These are phyloP conservation scores for Tragelaphus strepsiceros DNA, from an alignment of 2,113 vertebrate genomes.

Conservation along the genomic window DNA sequence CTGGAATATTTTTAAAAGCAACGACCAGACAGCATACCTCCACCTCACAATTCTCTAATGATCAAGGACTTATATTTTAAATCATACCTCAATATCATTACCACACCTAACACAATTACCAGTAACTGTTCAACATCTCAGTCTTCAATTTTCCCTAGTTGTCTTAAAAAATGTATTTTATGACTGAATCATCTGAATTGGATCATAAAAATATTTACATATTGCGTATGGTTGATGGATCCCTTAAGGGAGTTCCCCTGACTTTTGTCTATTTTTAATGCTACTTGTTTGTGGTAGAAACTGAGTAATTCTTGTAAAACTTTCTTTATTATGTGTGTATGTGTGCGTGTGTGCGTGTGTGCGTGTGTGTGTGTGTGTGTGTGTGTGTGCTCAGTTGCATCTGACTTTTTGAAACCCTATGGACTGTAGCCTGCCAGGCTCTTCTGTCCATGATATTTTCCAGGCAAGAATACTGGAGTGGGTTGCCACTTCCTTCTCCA, in stretches of 20 bases:
- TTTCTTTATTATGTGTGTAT: not conserved
- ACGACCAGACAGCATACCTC: not conserved
- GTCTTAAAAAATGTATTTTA: not conserved
- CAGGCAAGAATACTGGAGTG: not conserved
- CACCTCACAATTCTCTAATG: not conserved
- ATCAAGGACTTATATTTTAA: not conserved
- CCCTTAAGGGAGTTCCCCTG: not conserved
- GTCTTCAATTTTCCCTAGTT: not conserved
- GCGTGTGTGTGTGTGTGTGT: fast-evolving
- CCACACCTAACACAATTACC: not conserved
- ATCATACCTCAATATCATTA: not conserved
- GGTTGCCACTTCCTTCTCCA: not conserved
- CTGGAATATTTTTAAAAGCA: not conserved
- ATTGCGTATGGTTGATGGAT: not conserved
- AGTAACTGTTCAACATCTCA: not conserved
- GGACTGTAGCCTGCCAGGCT: not conserved
- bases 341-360: fast-evolving
- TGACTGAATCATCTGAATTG: not conserved
- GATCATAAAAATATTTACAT: not conserved
- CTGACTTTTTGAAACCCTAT: not conserved
- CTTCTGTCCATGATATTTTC: not conserved
- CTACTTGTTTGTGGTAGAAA: not conserved
- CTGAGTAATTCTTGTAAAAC: not conserved
- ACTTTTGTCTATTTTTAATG: not conserved
- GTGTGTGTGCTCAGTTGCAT: not conserved